These are phyloP conservation scores for Acronicta leporina DNA, from an alignment of 2,888 invertebrate genomes.

Conservation along the genomic window DNA sequence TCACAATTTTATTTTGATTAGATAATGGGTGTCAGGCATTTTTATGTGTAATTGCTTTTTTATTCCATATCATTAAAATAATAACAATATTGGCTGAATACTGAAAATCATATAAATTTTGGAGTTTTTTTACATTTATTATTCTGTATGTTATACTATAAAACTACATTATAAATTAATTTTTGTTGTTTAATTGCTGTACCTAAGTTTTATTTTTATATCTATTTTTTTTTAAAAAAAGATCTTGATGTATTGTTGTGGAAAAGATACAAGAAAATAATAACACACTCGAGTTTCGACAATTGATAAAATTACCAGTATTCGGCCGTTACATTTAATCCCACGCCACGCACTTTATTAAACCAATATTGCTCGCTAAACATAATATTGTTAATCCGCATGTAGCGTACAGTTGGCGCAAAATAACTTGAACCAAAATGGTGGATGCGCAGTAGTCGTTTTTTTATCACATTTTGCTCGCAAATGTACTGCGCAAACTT, in stretches of 20 bases:
- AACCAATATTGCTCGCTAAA: conserved; percentile 27
- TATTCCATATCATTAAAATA: conserved; percentile 16
- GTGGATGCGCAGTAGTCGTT: no score
- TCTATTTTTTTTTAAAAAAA: no score
- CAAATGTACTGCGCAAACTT: no score
- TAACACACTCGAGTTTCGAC: not conserved
- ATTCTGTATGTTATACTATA: no score
- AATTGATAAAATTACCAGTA: not conserved
- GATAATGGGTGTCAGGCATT: not conserved
- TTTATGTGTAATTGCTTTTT: conserved; percentile 13
- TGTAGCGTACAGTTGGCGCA: no score
- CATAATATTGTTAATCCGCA: conserved; percentile 25
- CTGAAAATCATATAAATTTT: not conserved
- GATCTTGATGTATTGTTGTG: no score
- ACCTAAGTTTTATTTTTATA: no score
- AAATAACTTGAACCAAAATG: no score
- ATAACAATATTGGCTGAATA: not conserved
- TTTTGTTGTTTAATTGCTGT: no score
- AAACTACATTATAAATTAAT: no score
- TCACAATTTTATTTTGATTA: not conserved
- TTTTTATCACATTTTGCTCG: no score
- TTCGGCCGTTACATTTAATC: conserved; percentile 18
- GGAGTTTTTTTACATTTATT: not conserved
- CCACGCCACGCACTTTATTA: conserved; percentile 6
- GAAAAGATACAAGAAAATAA: not conserved